Evolutionary conservation across 2,888 invertebrate species (phyloP).

Genomic region (Asteroscopus sphinx): DNA sequence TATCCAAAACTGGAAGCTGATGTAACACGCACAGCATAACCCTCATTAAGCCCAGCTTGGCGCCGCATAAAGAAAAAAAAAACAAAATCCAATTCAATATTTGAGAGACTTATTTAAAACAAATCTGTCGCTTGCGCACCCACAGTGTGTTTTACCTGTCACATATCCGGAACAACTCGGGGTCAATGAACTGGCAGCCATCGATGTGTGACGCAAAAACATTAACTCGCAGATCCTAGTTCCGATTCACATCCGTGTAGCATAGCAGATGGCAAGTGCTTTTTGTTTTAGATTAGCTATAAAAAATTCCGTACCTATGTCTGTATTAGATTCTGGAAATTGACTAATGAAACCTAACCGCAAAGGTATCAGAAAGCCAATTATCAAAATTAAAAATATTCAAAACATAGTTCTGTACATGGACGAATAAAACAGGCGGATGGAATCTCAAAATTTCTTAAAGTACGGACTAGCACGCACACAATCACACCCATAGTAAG

Average conservation of each 20-base stretch:
- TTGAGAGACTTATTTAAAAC: slow-evolving; percentile 38
- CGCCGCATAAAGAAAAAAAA: slow-evolving; percentile 28
- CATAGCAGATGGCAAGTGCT: slow-evolving; percentile 17
- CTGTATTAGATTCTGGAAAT: too few relatives aligned
- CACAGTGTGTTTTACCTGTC: slow-evolving; percentile 69
- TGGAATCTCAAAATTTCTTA: too few relatives aligned
- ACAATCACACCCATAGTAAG: too few relatives aligned
- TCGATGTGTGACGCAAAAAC: slow-evolving; percentile 77
- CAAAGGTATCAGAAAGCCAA: too few relatives aligned
- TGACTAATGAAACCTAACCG: too few relatives aligned
- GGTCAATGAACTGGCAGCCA: slow-evolving; percentile 74
- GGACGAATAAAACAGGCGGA: too few relatives aligned
- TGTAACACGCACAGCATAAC: slow-evolving; percentile 12
- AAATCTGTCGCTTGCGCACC: slow-evolving; percentile 51
- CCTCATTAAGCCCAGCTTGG: slow-evolving; percentile 18
- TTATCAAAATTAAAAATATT: too few relatives aligned
- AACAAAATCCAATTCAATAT: slow-evolving; percentile 20
- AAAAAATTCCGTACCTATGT: too few relatives aligned
- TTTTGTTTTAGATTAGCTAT: neutral
- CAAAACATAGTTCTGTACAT: too few relatives aligned
- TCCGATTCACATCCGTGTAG: slow-evolving; percentile 50
- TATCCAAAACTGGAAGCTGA: slow-evolving; percentile 1
- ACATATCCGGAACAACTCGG: slow-evolving; percentile 80
- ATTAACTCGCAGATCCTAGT: slow-evolving; percentile 61
- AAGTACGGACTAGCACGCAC: too few relatives aligned